Evolutionary conservation across 2,113 vertebrate genomes (phyloP).

Genomic region (Myotis lucifugus): DNA sequence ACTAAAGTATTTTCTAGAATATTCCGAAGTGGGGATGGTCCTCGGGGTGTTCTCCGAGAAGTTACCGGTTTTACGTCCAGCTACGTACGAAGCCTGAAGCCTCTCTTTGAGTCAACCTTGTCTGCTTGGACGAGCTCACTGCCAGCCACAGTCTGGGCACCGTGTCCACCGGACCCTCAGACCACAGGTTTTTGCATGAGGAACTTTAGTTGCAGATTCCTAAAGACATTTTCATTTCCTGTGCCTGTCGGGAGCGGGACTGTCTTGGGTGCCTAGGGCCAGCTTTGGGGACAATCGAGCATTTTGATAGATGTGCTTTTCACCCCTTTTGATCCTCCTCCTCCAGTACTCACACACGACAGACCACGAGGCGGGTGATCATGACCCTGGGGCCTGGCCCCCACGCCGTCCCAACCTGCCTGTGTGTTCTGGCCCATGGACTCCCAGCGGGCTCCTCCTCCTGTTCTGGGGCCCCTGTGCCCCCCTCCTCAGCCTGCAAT

Average conservation of each 20-base stretch:
- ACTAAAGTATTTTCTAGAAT: background rate
- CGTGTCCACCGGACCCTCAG: accelerated
- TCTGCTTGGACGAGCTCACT: background rate
- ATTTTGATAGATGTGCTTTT: accelerated
- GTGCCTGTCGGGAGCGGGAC: accelerated
- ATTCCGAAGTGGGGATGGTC: background rate
- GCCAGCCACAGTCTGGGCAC: slow-evolving; percentile 15
- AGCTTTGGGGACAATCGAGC: background rate
- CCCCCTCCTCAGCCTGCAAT: background rate
- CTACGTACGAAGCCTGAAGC: background rate
- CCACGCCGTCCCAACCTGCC: background rate
- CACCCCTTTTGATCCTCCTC: background rate
- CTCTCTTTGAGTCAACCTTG: background rate
- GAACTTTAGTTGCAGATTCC: background rate
- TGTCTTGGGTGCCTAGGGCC: background rate
- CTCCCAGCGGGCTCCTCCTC: background rate
- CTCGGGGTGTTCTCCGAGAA: background rate
- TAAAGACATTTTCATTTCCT: background rate
- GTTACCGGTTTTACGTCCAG: background rate
- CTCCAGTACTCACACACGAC: background rate
- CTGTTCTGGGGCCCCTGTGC: background rate
- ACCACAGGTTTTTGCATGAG: background rate
- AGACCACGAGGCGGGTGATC: background rate
- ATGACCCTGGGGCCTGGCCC: background rate
- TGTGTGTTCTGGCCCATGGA: background rate